phyloP scores from a whole-genome alignment of 2,113 vertebrate genomes.

The Odontophorus gujanensis region DNA sequence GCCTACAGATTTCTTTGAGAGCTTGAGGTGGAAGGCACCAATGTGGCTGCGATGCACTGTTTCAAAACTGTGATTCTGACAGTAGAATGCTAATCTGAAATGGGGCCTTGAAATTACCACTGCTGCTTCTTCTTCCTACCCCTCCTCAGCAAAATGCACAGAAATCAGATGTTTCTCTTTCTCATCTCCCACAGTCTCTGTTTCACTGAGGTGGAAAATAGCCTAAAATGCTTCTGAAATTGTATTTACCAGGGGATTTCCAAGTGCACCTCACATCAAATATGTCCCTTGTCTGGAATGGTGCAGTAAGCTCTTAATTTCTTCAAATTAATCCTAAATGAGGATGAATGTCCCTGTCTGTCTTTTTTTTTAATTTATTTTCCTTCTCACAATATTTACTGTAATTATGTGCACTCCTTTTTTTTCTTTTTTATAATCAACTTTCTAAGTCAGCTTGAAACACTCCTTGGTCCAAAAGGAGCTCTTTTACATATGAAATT shows the following conservation, averaged over 20 bases:
- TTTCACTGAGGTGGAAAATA: conserved; percentile 55
- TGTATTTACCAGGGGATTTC: conserved; percentile 62
- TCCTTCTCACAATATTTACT: neutral
- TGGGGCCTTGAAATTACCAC: conserved; percentile 10
- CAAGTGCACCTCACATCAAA: conserved; percentile 3
- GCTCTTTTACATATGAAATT: neutral
- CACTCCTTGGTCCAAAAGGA: neutral
- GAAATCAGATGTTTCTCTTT: conserved; percentile 15
- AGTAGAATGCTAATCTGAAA: conserved; percentile 50
- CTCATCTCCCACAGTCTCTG: neutral
- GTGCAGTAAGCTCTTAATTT: neutral
- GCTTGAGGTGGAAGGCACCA: conserved; percentile 25
- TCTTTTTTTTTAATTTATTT: neutral
- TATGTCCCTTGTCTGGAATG: conserved; percentile 4
- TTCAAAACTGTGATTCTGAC: conserved; percentile 33
- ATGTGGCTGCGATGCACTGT: neutral
- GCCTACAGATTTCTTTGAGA: conserved; percentile 20
- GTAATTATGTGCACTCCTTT: neutral
- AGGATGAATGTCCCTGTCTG: neutral
- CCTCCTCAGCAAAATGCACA: neutral
- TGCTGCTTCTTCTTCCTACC: neutral
- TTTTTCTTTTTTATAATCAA: neutral
- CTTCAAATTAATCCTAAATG: neutral
- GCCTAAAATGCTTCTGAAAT: conserved; percentile 53
- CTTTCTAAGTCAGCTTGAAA: neutral